These are phyloP conservation scores for Rhynchonema sp. DNA, from an alignment of 2,888 invertebrate species.

Conservation along the genomic window DNA sequence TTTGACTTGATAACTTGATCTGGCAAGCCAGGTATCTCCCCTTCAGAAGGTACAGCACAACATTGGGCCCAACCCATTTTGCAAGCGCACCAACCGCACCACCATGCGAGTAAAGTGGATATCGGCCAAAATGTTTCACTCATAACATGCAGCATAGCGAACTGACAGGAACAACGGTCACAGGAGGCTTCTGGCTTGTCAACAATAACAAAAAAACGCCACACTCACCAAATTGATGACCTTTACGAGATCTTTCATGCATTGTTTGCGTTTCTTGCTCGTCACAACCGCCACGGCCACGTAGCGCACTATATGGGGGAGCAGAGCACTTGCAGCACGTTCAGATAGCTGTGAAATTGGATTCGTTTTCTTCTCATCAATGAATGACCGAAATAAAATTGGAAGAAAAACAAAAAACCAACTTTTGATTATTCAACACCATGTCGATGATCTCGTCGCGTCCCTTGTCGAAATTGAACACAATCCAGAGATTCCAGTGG, in stretches of 20 bases:
- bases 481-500: conserved; percentile 98
- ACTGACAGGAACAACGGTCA: no score
- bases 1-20: no score
- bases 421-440: conserved; percentile 51
- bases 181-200: no score
- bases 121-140: no score
- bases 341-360: conserved; percentile 50
- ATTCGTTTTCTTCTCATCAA: not conserved
- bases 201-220: not conserved
- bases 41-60: no score
- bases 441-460: conserved; percentile 92
- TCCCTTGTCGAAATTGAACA: conserved; percentile 92
- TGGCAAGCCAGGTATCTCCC: no score
- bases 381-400: not conserved
- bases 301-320: conserved; percentile 93
- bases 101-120: no score
- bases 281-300: conserved; percentile 94
- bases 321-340: conserved; percentile 97
- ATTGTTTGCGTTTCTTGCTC: conserved; percentile 55
- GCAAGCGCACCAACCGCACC: no score
- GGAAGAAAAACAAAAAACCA: not conserved
- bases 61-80: no score
- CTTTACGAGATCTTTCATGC: conserved; percentile 83
- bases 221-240: conserved; percentile 64
- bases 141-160: no score